Conservation (phyloP, 1,140 invertebrate species). For the Phocides pigmalion region DNA sequence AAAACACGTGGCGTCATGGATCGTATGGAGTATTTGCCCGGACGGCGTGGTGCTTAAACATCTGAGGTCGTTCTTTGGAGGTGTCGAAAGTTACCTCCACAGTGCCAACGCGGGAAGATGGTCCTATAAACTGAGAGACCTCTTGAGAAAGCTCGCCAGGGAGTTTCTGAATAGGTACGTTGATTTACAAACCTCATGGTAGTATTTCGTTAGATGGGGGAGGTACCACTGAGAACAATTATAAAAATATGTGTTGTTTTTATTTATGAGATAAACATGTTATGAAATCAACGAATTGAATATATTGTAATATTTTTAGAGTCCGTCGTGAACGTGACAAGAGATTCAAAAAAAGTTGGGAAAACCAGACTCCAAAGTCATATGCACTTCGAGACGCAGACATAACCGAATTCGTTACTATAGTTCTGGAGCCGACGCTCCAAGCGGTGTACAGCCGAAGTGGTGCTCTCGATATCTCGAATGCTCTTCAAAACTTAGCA, state of each 20-base stretch:
- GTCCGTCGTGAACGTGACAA: constrained; percentile 74
- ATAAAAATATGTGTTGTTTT: too few relatives aligned
- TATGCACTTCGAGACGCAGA: constrained; percentile 91
- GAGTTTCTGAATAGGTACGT: constrained; percentile 71
- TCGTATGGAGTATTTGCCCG: constrained; percentile 86
- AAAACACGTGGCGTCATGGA: constrained; percentile 87
- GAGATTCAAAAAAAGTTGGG: constrained; percentile 85
- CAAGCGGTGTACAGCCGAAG: constrained; percentile 91
- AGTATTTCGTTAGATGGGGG: too few relatives aligned
- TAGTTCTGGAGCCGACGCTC: constrained; percentile 87
- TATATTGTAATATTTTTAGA: constrained; percentile 54
- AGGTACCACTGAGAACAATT: too few relatives aligned
- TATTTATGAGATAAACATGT: too few relatives aligned
- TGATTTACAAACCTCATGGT: too few relatives aligned
- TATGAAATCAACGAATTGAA: background rate
- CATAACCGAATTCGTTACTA: constrained; percentile 92
- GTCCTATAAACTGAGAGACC: constrained; percentile 86
- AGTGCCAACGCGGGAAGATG: constrained; percentile 94
- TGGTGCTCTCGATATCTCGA: constrained; percentile 86
- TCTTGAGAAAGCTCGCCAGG: constrained; percentile 85
- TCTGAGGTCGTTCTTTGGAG: constrained; percentile 92
- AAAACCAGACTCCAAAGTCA: constrained; percentile 86
- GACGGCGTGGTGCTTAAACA: constrained; percentile 88
- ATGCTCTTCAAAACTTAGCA: constrained; percentile 90
- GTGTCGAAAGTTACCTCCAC: constrained; percentile 94